phyloP scores from a whole-genome alignment of 2,113 vertebrate genomes.

The Grus americana region DNA sequence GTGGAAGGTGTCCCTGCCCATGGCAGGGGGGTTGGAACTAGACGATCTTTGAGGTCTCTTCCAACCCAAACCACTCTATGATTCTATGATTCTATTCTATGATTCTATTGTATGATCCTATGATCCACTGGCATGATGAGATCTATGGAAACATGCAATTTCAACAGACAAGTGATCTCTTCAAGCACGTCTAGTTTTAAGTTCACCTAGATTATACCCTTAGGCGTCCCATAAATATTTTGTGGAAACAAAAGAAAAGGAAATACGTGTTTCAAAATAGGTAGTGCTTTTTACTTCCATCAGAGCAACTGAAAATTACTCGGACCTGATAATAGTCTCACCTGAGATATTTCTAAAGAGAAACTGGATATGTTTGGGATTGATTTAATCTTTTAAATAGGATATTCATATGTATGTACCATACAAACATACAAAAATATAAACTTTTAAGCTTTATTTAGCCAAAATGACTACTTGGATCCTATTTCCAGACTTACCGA shows the following conservation, averaged over 20 bases:
- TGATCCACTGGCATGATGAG: neutral
- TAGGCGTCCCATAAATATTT: neutral
- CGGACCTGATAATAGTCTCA: neutral
- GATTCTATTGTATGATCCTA: neutral
- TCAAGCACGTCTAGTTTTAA: neutral
- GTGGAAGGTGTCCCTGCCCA: neutral
- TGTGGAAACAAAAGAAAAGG: neutral
- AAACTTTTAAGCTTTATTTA: neutral
- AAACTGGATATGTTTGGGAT: neutral
- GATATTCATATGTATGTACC: neutral
- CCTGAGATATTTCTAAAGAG: neutral
- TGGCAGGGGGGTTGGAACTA: neutral
- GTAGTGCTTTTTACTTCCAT: neutral
- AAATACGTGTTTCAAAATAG: neutral
- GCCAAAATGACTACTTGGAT: neutral
- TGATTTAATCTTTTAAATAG: neutral
- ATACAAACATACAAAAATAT: neutral
- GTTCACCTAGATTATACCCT: neutral
- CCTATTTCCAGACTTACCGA: neutral
- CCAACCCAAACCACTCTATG: neutral
- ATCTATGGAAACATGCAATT: neutral
- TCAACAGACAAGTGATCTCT: neutral
- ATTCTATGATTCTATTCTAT: neutral
- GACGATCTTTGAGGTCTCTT: neutral
- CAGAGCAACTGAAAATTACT: neutral